A percentile compares a stretch with the other conserved stretches of the same genome.
Evolutionary conservation across 2,113 vertebrate species (phyloP).

Genomic region (Larimichthys polyactis): DNA sequence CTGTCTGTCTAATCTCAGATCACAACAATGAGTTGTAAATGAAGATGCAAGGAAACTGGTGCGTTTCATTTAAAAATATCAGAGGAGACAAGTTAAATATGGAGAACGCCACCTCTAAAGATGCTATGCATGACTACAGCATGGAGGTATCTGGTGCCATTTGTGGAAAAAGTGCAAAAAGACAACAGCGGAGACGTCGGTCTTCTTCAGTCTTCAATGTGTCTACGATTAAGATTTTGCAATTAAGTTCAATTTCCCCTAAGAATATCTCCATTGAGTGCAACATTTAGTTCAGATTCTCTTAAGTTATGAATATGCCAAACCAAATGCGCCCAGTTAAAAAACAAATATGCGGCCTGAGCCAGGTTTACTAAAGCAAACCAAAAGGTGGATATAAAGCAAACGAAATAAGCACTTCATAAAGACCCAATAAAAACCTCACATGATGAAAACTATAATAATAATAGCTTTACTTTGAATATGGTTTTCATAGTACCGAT

Average conservation of each 20-base stretch:
- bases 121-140: background rate
- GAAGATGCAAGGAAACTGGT: background rate
- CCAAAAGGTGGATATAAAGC: slow-evolving; percentile 18
- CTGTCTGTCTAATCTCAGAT: slow-evolving; percentile 44
- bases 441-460: slow-evolving; percentile 33
- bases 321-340: slow-evolving; percentile 27
- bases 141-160: background rate
- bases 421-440: background rate
- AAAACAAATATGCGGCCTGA: slow-evolving; percentile 22
- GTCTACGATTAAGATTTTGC: background rate
- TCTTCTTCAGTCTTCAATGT: background rate
- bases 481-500: background rate
- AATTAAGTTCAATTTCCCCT: background rate
- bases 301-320: slow-evolving; percentile 24
- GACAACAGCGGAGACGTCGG: background rate
- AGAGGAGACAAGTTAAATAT: background rate
- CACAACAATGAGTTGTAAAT: slow-evolving; percentile 26
- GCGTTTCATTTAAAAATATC: background rate
- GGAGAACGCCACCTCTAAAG: background rate
- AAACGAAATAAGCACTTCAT: slow-evolving; percentile 8
- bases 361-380: slow-evolving; percentile 11
- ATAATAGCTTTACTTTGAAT: slow-evolving; percentile 25
- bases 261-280: slow-evolving; percentile 21
- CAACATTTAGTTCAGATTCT: slow-evolving; percentile 28
- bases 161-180: background rate